A percentile compares a stretch with the other conserved stretches of the same genome.
phyloP scores from a whole-genome alignment of 2,888 invertebrate genomes.

The Pseudococcus viburni region DNA sequence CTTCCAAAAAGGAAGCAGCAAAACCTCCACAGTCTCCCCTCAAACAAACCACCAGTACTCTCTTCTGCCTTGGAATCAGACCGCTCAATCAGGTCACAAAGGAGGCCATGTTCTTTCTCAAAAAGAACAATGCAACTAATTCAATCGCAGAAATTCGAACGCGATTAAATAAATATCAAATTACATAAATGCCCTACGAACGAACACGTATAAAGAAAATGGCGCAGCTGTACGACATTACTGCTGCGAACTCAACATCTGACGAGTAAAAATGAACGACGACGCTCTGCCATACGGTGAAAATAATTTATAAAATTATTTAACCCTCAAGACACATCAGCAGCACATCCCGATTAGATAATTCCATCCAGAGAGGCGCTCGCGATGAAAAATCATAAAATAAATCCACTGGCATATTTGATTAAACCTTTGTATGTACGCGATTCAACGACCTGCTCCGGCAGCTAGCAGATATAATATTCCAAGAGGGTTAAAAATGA shows the following conservation, averaged over 20 bases:
- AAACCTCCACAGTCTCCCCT: no score
- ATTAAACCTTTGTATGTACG: constrained; percentile 10
- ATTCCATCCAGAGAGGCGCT: neutral
- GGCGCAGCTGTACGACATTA: neutral
- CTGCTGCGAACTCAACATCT: neutral
- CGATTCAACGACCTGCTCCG: neutral
- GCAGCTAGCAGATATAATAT: neutral
- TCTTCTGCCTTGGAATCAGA: no score
- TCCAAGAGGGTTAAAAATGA: constrained; percentile 15
- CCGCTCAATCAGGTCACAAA: no score
- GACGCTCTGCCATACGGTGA: neutral
- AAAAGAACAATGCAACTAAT: neutral
- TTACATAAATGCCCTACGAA: neutral
- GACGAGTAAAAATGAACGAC: neutral
- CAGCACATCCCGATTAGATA: neutral
- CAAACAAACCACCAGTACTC: no score
- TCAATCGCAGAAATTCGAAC: neutral
- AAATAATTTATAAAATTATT: constrained; percentile 34
- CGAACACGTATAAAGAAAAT: neutral
- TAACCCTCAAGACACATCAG: neutral
- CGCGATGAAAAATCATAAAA: constrained; percentile 29
- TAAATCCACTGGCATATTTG: constrained; percentile 27
- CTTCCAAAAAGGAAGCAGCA: no score
- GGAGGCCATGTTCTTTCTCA: no score
- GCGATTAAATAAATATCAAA: neutral